A percentile compares a stretch with the other conserved stretches of the same genome.
phyloP scores from a whole-genome alignment of 2,113 vertebrate species.

The Cololabis saira region DNA sequence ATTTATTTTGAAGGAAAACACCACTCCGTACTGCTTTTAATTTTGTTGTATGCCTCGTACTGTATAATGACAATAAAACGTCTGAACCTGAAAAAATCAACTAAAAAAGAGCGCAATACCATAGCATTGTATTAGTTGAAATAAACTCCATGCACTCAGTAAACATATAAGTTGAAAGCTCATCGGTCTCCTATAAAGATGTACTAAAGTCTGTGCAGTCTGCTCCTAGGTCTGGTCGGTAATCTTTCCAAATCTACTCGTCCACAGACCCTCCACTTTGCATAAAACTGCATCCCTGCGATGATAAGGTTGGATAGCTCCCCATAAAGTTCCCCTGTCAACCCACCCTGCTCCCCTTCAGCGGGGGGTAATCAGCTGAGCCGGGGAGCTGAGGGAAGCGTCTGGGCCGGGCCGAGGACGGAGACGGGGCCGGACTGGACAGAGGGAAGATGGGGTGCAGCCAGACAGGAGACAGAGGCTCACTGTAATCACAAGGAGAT shows the following conservation, averaged over 20 bases:
- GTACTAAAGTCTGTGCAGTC: slow-evolving; percentile 22
- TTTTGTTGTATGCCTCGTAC: too few relatives aligned
- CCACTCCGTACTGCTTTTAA: too few relatives aligned
- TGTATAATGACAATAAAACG: too few relatives aligned
- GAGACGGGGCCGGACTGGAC: slow-evolving; percentile 18
- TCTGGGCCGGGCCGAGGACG: slow-evolving; percentile 32
- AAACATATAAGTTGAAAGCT: slow-evolving; percentile 4
- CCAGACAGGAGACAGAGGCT: slow-evolving; percentile 62
- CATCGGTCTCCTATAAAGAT: slow-evolving; percentile 18
- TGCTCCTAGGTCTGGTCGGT: slow-evolving; percentile 22
- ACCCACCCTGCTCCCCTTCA: slow-evolving; percentile 18
- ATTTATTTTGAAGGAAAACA: too few relatives aligned
- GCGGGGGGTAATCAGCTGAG: slow-evolving; percentile 47
- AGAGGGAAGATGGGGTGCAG: slow-evolving; percentile 22
- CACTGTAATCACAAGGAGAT: slow-evolving; percentile 58
- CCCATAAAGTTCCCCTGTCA: slow-evolving; percentile 47
- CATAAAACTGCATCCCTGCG: slow-evolving; percentile 25
- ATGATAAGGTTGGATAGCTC: slow-evolving; percentile 40
- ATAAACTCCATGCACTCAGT: slow-evolving; percentile 7
- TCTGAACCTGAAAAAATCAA: background rate
- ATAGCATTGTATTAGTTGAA: background rate
- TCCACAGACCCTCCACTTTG: slow-evolving; percentile 33
- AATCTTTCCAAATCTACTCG: slow-evolving; percentile 36
- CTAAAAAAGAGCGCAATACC: background rate
- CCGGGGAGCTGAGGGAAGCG: slow-evolving; percentile 54